Conservation (phyloP, 2,797 vertebrate species). For the Setipinna tenuifilis region DNA sequence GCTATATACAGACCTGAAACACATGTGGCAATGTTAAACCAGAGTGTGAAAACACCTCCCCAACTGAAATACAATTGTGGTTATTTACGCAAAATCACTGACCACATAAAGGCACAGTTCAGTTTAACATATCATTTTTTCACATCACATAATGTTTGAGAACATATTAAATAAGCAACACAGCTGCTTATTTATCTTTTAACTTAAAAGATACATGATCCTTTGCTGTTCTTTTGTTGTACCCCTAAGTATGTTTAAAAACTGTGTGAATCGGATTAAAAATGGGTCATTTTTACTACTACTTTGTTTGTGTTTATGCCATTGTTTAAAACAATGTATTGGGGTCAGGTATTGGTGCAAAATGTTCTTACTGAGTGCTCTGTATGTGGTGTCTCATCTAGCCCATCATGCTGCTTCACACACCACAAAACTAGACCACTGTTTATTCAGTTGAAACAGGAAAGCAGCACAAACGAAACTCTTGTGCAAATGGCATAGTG, state of each 20-base stretch:
- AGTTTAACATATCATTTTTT: too few relatives aligned
- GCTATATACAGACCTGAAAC: not conserved
- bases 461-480: not conserved
- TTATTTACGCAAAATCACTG: not conserved
- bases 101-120: too few relatives aligned
- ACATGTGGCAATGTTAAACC: not conserved
- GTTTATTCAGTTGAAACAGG: slow-evolving; percentile 21
- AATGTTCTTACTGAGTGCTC: not conserved
- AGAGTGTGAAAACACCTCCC: slow-evolving; percentile 6
- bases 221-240: too few relatives aligned
- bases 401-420: not conserved
- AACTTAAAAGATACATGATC: too few relatives aligned
- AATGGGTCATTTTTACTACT: too few relatives aligned
- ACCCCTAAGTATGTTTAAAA: too few relatives aligned
- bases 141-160: not conserved
- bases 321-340: not conserved
- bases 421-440: not conserved
- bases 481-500: not conserved
- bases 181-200: too few relatives aligned
- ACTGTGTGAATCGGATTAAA: too few relatives aligned
- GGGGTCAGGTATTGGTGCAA: not conserved
- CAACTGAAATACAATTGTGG: not conserved
- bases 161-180: not conserved
- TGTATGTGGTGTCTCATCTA: not conserved
- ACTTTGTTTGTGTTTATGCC: not conserved